Conservation (phyloP, 2,113 vertebrate genomes). For the Megaleporinus macrocephalus region DNA sequence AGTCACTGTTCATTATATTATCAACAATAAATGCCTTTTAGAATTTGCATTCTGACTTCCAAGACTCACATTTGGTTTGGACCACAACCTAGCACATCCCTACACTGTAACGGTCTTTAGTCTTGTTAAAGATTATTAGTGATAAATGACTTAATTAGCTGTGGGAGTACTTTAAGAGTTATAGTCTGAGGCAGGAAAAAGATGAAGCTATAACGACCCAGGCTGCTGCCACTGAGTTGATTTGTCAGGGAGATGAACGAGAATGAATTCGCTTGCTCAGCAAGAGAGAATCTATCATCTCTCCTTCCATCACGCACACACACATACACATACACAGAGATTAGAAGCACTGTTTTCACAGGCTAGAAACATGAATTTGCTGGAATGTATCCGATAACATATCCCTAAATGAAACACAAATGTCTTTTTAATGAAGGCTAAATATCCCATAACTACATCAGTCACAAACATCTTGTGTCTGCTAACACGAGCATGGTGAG, state of each 20-base stretch:
- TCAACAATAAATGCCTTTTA: neutral
- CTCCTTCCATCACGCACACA: slow-evolving; percentile 5
- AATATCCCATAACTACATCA: slow-evolving; percentile 26
- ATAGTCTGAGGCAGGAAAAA: slow-evolving; percentile 14
- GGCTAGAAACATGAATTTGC: slow-evolving; percentile 13
- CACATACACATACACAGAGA: neutral
- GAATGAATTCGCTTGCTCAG: slow-evolving; percentile 18
- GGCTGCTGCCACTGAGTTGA: slow-evolving; percentile 29
- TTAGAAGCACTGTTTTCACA: slow-evolving; percentile 24
- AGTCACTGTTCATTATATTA: neutral
- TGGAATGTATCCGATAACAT: slow-evolving; percentile 1
- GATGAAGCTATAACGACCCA: slow-evolving; percentile 38
- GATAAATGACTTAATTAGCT: slow-evolving; percentile 47
- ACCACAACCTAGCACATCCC: neutral
- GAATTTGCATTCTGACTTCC: neutral
- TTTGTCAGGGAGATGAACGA: slow-evolving; percentile 46
- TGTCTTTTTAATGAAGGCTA: slow-evolving; percentile 34
- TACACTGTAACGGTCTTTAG: neutral
- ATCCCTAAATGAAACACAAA: slow-evolving; percentile 5
- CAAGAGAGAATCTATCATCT: slow-evolving; percentile 12
- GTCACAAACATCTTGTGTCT: slow-evolving; percentile 1
- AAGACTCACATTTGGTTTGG: neutral
- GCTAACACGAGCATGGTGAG: neutral
- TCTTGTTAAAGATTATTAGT: no score
- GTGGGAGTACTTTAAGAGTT: slow-evolving; percentile 11